Percentiles rank a stretch among this genome's conserved stretches.
Evolutionary conservation across 2,113 vertebrate genomes (phyloP).

Genomic region (Anas platyrhynchos): DNA sequence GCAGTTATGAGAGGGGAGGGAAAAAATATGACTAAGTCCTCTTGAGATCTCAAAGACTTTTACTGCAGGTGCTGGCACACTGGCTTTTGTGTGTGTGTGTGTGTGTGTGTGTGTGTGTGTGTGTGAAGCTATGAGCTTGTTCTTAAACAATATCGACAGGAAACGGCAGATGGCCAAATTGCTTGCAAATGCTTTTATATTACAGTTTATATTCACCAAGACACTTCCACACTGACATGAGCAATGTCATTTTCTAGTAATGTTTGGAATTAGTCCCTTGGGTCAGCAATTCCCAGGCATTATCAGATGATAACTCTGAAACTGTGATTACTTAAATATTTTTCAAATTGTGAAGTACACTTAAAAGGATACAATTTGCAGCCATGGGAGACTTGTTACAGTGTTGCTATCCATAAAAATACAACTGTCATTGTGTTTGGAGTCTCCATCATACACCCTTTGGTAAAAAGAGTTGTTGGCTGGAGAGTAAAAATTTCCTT

Average conservation of each 20-base stretch:
- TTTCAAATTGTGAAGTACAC: constrained; percentile 53
- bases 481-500: neutral
- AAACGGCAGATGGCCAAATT: constrained; percentile 71
- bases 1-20: neutral
- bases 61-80: constrained; percentile 20
- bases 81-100: neutral
- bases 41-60: neutral
- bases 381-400: constrained; percentile 35
- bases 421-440: neutral
- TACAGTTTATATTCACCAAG: constrained; percentile 61
- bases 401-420: constrained; percentile 30
- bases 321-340: constrained; percentile 65
- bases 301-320: constrained; percentile 70
- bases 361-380: constrained; percentile 64
- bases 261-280: constrained; percentile 73
- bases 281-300: constrained; percentile 63
- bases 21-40: neutral
- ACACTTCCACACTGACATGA: constrained; percentile 56
- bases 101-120: too few species aligned
- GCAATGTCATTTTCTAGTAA: constrained; percentile 71
- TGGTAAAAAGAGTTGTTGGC: neutral
- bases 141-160: constrained; percentile 43
- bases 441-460: neutral
- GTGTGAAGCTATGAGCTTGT: constrained; percentile 7
- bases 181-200: constrained; percentile 68